These are phyloP conservation scores for Meloidogyne exigua DNA, from an alignment of 1,140 invertebrate species.

Conservation along the genomic window DNA sequence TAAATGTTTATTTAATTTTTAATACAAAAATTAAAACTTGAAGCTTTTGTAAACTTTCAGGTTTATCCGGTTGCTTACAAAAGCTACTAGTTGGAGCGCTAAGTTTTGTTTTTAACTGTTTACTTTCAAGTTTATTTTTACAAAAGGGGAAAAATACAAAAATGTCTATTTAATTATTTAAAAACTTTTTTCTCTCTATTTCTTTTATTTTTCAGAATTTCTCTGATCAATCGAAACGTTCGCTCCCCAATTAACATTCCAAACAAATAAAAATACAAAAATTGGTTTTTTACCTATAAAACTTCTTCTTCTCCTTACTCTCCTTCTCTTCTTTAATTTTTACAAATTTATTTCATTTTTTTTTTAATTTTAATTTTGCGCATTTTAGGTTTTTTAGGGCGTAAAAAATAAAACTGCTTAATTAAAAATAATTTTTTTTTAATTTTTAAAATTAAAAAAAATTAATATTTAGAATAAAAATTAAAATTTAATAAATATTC, in stretches of 20 bases:
- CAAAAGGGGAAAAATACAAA: too few species aligned
- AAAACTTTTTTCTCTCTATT: too few species aligned
- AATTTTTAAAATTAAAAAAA: neutral
- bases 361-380: neutral
- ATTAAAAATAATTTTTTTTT: neutral
- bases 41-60: too few species aligned
- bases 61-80: too few species aligned
- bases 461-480: neutral
- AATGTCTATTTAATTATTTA: too few species aligned
- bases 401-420: neutral
- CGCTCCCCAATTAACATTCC: neutral
- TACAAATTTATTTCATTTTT: neutral
- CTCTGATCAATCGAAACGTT: neutral
- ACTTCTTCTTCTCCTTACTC: neutral
- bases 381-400: neutral
- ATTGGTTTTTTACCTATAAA: neutral
- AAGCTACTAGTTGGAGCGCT: too few species aligned
- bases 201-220: too few species aligned
- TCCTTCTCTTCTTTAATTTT: neutral
- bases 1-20: neutral
- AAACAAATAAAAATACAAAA: conserved; percentile 5
- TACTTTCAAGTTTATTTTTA: too few species aligned
- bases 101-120: too few species aligned
- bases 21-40: neutral
- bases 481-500: neutral